Evolutionary conservation across 2,113 vertebrate genomes (phyloP).

Genomic region (Tragulus kanchil): DNA sequence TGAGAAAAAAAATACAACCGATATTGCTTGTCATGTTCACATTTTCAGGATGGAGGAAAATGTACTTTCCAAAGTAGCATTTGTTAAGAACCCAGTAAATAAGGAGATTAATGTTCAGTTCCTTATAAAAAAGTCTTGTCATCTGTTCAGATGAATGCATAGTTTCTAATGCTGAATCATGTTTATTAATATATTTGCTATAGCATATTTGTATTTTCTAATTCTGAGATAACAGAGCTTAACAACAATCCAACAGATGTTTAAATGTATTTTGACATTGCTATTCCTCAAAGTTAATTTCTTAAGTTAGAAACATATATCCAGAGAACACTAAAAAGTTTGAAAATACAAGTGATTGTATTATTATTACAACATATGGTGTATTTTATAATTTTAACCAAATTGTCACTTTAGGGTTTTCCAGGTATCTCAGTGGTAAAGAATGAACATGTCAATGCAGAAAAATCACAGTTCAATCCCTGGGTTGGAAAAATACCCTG

Average conservation of each 20-base stretch:
- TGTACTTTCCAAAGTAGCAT: not conserved
- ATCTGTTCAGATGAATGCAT: not conserved
- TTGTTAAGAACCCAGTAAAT: not conserved
- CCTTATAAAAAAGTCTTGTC: not conserved
- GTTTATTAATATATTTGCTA: conserved; percentile 36
- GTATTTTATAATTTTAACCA: conserved; percentile 22
- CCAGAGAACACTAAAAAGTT: not conserved
- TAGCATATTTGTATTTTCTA: not conserved
- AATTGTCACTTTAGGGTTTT: not conserved
- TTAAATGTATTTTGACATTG: not conserved
- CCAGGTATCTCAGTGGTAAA: not conserved
- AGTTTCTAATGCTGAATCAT: conserved; percentile 3
- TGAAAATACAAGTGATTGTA: conserved; percentile 39
- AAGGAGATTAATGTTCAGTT: conserved; percentile 10
- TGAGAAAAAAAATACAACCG: not conserved
- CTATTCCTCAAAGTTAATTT: not conserved
- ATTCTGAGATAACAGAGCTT: not conserved
- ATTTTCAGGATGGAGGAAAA: conserved; percentile 59
- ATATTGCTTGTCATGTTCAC: conserved; percentile 30
- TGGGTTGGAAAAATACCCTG: not conserved
- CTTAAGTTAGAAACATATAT: not conserved
- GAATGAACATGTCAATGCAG: not conserved
- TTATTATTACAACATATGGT: not conserved
- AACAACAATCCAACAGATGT: not conserved
- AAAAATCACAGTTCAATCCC: not conserved